Percentiles rank a stretch among this genome's conserved stretches.
These are phyloP conservation scores for Montipora foliosa DNA, from an alignment of 64 coral and sea anemone species.

Conservation along the genomic window DNA sequence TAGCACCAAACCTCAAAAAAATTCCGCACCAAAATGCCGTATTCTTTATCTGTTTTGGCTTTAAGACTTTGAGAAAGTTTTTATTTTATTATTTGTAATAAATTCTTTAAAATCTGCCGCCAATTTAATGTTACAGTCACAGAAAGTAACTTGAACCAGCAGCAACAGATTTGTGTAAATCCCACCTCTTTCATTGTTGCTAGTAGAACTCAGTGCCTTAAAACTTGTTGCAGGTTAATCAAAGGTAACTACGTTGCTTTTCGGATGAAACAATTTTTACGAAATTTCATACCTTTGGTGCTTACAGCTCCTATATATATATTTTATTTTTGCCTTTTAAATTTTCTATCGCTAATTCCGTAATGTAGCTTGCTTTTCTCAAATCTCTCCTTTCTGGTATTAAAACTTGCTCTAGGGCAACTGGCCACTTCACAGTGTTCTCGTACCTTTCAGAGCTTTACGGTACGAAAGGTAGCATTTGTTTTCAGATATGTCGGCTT, in stretches of 20 bases:
- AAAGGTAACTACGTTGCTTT: background rate
- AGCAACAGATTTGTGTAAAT: background rate
- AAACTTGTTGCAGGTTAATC: background rate
- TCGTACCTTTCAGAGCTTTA: background rate
- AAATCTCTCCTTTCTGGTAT: background rate
- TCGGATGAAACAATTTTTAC: background rate
- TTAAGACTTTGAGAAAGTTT: background rate
- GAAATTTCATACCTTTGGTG: background rate
- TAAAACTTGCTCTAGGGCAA: background rate
- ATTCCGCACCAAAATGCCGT: constrained; percentile 15
- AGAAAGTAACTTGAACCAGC: background rate
- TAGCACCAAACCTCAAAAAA: background rate
- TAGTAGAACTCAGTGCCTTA: background rate
- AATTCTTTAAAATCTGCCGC: background rate
- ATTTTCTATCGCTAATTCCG: background rate
- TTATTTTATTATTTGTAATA: background rate
- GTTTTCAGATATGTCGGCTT: background rate
- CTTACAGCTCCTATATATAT: background rate
- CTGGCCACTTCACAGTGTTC: background rate
- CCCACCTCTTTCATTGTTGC: background rate
- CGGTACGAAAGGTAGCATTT: background rate
- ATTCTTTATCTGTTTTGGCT: background rate
- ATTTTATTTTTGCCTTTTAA: background rate
- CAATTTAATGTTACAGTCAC: background rate
- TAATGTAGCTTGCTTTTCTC: background rate